Percentiles rank a stretch among this genome's conserved stretches.
phyloP scores from a whole-genome alignment of 2,888 invertebrate species.

The Spilarctia lutea region DNA sequence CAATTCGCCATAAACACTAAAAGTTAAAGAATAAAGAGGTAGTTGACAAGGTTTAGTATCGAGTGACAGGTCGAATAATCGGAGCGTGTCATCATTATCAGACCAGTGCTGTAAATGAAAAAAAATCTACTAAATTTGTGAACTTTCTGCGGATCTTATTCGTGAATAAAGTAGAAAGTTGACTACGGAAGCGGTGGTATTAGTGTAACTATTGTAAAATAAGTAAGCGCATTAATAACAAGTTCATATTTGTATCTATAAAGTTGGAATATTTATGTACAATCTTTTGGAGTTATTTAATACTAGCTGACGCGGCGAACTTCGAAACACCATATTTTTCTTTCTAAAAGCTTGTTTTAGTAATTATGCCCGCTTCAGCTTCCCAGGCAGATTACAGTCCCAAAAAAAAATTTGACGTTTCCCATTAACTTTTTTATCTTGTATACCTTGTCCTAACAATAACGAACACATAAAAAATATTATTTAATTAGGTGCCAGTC shows the following conservation, averaged over 20 bases:
- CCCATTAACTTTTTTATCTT: no score
- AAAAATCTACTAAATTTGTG: neutral
- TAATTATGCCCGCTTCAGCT: no score
- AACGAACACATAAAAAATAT: no score
- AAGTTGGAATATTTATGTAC: neutral
- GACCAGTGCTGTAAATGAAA: neutral
- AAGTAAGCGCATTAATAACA: slow-evolving; percentile 3
- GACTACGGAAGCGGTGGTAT: slow-evolving; percentile 2
- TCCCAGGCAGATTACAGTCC: no score
- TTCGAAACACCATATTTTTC: no score
- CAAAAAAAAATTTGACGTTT: no score
- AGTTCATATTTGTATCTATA: slow-evolving; percentile 14
- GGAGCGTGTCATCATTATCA: slow-evolving; percentile 35
- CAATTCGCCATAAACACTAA: slow-evolving; percentile 61
- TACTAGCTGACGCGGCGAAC: no score
- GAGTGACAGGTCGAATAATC: slow-evolving; percentile 37
- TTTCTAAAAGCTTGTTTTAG: no score
- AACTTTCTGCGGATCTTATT: slow-evolving; percentile 10
- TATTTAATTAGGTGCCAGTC: no score
- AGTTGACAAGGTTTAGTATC: slow-evolving; percentile 46
- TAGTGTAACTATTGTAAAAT: slow-evolving; percentile 11
- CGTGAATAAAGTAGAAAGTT: slow-evolving; percentile 17
- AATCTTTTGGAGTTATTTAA: neutral
- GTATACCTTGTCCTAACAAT: no score
- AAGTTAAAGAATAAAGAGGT: slow-evolving; percentile 59